phyloP scores from a whole-genome alignment of 2,888 invertebrate genomes.

The Eristalinus aeneus region DNA sequence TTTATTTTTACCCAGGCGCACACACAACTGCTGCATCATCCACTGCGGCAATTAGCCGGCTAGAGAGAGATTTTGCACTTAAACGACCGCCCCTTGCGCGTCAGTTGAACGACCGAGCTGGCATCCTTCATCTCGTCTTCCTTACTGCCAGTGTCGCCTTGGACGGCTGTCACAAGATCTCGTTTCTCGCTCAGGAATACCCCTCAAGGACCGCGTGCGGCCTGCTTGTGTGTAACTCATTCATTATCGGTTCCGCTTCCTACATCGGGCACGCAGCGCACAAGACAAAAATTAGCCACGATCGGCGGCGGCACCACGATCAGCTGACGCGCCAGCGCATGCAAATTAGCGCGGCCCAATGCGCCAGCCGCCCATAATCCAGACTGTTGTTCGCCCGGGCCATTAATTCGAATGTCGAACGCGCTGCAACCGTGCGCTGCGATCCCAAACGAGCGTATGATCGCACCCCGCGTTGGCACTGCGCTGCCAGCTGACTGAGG shows the following conservation, averaged over 20 bases:
- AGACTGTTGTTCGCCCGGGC: conserved; percentile 15
- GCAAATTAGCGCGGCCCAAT: conserved; percentile 25
- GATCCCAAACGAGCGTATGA: neutral
- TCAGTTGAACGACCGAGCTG: neutral
- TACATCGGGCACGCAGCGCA: neutral
- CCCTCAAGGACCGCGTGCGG: neutral
- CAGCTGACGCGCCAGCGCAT: conserved; percentile 24
- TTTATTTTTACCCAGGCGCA: neutral
- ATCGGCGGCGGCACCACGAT: neutral
- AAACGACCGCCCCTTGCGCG: neutral
- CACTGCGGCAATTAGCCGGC: neutral
- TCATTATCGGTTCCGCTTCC: neutral
- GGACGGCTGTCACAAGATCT: neutral
- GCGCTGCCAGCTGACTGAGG: conserved; percentile 25
- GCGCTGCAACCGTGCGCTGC: neutral
- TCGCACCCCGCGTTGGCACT: conserved; percentile 2
- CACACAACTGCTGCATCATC: neutral
- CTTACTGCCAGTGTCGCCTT: neutral
- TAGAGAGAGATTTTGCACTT: neutral
- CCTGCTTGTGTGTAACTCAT: neutral
- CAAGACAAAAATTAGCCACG: too few species aligned
- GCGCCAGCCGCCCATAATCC: neutral
- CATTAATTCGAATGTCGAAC: conserved; percentile 53
- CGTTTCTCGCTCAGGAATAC: neutral
- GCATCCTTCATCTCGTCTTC: neutral